These are phyloP conservation scores for Acholoe squamosa DNA, from an alignment of 2,888 invertebrate genomes.

Conservation along the genomic window DNA sequence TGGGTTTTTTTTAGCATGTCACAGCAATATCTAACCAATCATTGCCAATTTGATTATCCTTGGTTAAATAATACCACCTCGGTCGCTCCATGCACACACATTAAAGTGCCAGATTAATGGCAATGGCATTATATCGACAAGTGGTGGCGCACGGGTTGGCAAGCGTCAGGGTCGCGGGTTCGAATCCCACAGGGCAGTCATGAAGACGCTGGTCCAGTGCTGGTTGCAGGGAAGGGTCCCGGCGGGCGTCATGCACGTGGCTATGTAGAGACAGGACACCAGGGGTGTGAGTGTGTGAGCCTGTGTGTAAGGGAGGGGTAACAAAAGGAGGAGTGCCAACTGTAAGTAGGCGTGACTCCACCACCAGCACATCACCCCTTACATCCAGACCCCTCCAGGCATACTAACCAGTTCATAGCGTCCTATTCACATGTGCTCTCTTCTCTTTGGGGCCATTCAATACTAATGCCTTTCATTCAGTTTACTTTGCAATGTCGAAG, in stretches of 20 bases:
- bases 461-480: too few relatives aligned
- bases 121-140: not conserved
- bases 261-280: not conserved
- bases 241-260: not conserved
- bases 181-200: not conserved
- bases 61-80: too few relatives aligned
- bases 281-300: not conserved
- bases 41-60: too few relatives aligned
- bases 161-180: not conserved
- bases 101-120: not conserved
- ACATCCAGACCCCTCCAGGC: not conserved
- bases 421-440: too few relatives aligned
- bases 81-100: too few relatives aligned
- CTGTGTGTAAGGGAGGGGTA: not conserved
- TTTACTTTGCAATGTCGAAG: too few relatives aligned
- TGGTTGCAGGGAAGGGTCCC: not conserved
- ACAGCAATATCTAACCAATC: too few relatives aligned
- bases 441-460: too few relatives aligned
- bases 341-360: slow-evolving; percentile 26
- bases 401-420: too few relatives aligned
- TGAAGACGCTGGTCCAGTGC: not conserved
- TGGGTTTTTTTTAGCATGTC: too few relatives aligned
- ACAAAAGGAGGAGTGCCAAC: not conserved
- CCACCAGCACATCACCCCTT: not conserved
- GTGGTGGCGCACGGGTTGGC: not conserved